phyloP scores from a whole-genome alignment of 1,140 invertebrate genomes.

The Adoxophyes honmai region DNA sequence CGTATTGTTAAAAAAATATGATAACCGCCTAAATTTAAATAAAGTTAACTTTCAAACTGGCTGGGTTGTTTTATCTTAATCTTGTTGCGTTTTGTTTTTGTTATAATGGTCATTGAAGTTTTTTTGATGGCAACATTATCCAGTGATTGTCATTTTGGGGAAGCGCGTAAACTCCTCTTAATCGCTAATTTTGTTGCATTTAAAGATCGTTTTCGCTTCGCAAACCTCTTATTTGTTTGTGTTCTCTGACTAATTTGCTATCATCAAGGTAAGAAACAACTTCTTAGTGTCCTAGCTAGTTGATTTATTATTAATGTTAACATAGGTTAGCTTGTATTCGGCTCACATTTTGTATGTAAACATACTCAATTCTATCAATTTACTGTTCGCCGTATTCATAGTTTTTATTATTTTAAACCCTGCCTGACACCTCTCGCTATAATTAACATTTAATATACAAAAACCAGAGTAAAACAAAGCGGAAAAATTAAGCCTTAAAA shows the following conservation, averaged over 20 bases:
- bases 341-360: constrained; percentile 14
- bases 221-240: neutral
- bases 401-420: neutral
- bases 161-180: constrained; percentile 1
- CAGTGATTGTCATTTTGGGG: neutral
- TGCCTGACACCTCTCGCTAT: neutral
- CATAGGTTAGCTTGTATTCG: constrained; percentile 4
- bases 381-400: neutral
- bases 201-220: neutral
- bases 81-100: neutral
- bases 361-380: neutral
- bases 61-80: neutral
- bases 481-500: too few relatives aligned
- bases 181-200: neutral
- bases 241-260: neutral
- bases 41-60: neutral
- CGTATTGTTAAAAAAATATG: too few relatives aligned
- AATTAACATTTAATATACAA: neutral
- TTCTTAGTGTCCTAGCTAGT: neutral
- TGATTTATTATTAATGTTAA: neutral
- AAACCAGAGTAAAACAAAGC: too few relatives aligned
- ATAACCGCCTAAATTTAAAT: neutral
- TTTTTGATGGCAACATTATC: neutral
- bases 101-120: neutral
- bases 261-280: neutral